These are phyloP conservation scores for Procavia capensis DNA, from an alignment of 2,113 vertebrate genomes.

Conservation along the genomic window DNA sequence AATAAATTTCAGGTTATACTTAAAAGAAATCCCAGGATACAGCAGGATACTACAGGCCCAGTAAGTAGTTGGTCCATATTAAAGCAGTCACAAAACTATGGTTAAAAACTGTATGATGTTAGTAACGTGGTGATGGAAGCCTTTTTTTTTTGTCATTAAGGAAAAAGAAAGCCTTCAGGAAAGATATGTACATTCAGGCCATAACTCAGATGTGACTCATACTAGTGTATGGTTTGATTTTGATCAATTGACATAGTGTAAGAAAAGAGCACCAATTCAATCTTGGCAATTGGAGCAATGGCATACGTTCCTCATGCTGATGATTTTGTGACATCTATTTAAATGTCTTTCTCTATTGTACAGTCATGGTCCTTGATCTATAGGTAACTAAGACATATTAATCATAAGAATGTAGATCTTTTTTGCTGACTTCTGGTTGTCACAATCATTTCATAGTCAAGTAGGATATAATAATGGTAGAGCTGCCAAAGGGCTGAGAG, in stretches of 20 bases:
- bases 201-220: neutral
- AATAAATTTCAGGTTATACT: slow-evolving; percentile 16
- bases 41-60: neutral
- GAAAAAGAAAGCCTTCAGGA: neutral
- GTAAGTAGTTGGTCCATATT: neutral
- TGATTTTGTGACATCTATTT: neutral
- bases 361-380: neutral
- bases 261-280: slow-evolving; percentile 1
- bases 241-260: neutral
- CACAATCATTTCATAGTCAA: slow-evolving; percentile 40
- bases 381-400: neutral
- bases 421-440: neutral
- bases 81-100: neutral
- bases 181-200: neutral
- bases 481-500: neutral
- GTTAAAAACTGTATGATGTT: slow-evolving; percentile 4
- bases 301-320: neutral
- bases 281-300: neutral
- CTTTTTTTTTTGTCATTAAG: neutral
- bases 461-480: neutral
- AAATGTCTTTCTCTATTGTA: slow-evolving; percentile 2
- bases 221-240: slow-evolving; percentile 47
- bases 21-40: neutral
- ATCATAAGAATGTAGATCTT: slow-evolving; percentile 18
- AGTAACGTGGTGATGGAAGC: neutral